phyloP scores from a whole-genome alignment of 2,797 vertebrate genomes.

The Gephyroberyx darwinii region DNA sequence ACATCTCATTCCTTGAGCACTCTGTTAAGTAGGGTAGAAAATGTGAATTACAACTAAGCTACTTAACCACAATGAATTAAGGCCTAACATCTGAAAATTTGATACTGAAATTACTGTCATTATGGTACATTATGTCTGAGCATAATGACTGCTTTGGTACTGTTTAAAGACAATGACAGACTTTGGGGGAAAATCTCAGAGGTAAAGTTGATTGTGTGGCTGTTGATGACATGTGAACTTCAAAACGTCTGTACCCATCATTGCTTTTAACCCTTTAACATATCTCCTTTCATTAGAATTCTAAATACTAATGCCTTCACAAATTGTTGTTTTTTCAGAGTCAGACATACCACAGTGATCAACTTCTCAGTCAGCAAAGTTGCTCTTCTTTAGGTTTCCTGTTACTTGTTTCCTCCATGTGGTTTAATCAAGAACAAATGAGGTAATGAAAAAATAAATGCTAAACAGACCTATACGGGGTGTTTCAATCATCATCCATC shows the following conservation, averaged over 20 bases:
- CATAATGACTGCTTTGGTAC: constrained; percentile 73
- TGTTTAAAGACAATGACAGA: constrained; percentile 73
- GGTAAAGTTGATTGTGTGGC: constrained; percentile 73
- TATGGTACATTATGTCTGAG: constrained; percentile 76
- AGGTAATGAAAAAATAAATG: constrained; percentile 9
- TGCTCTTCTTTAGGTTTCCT: constrained; percentile 6
- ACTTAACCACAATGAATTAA: constrained; percentile 79
- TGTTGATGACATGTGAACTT: constrained; percentile 73
- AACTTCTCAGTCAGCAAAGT: constrained; percentile 25
- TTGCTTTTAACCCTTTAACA: constrained; percentile 59
- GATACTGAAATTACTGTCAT: constrained; percentile 78
- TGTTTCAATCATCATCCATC: constrained; percentile 22
- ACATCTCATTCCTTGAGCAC: constrained; percentile 61
- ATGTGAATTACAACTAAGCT: constrained; percentile 74
- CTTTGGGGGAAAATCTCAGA: constrained; percentile 50
- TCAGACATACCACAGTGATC: constrained; percentile 36
- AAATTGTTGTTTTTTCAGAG: constrained; percentile 52
- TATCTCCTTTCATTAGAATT: constrained; percentile 63
- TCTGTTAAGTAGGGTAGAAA: constrained; percentile 68
- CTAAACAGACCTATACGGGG: constrained; percentile 7
- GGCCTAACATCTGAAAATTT: constrained; percentile 75
- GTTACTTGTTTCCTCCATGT: constrained; percentile 45
- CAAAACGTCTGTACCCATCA: constrained; percentile 68
- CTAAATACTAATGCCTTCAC: constrained; percentile 60
- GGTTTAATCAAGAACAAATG: constrained; percentile 23